Conservation (phyloP, 2,113 vertebrate species). For the Marcusenius ussheri region DNA sequence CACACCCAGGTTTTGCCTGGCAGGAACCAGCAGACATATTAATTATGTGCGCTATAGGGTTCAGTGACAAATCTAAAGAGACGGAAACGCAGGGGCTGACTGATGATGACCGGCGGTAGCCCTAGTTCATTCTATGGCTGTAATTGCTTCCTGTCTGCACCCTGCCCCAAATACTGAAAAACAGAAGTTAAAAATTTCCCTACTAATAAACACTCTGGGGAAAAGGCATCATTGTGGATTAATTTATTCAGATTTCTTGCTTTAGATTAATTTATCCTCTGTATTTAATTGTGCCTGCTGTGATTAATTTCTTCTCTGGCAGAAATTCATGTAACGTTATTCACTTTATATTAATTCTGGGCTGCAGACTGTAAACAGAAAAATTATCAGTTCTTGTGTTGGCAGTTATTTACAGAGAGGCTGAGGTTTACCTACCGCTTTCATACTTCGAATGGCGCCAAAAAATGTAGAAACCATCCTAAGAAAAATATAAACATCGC, state of each 20-base stretch:
- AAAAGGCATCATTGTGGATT: neutral
- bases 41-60: neutral
- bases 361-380: neutral
- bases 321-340: neutral
- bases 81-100: neutral
- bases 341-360: neutral
- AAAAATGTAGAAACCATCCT: too few relatives aligned
- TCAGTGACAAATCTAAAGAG: neutral
- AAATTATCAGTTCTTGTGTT: neutral
- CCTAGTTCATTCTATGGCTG: neutral
- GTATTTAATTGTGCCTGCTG: neutral
- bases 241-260: conserved; percentile 5
- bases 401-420: neutral
- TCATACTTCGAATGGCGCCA: neutral
- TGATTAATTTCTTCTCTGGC: neutral
- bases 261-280: neutral
- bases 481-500: neutral
- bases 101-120: neutral
- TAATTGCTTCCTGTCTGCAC: neutral
- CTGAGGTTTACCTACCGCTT: neutral
- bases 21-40: neutral
- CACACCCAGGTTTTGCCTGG: neutral
- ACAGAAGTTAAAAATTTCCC: neutral
- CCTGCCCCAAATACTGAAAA: neutral
- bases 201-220: neutral